These are phyloP conservation scores for Cantharis rustica DNA, from an alignment of 2,888 invertebrate species.

Conservation along the genomic window DNA sequence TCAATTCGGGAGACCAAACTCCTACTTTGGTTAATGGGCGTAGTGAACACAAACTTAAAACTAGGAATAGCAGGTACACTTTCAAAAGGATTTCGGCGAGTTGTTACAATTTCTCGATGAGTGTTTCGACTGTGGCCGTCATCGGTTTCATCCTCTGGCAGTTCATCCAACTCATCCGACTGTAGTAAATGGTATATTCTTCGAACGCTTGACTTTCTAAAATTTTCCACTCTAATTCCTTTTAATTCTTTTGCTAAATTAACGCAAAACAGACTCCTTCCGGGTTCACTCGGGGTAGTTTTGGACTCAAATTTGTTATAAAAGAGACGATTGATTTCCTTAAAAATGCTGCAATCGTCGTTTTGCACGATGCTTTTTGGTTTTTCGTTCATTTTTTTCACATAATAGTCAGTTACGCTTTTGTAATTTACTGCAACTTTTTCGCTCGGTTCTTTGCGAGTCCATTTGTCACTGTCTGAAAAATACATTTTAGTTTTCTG, in stretches of 20 bases:
- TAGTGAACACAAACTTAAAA: not conserved
- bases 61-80: not conserved
- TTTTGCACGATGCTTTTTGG: not conserved
- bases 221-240: not conserved
- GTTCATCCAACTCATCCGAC: not conserved
- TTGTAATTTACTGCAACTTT: not conserved
- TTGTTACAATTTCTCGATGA: not conserved
- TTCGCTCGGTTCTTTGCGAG: not conserved
- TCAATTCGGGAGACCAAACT: not conserved
- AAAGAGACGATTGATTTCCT: not conserved
- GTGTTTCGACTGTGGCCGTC: not conserved
- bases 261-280: not conserved
- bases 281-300: not conserved
- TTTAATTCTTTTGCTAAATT: not conserved
- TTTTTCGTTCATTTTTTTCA: not conserved
- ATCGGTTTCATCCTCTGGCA: not conserved
- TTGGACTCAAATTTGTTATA: not conserved
- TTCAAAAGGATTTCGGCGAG: not conserved
- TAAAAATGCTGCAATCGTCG: not conserved
- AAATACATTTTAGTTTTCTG: not conserved
- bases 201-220: not conserved
- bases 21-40: not conserved
- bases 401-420: constrained; percentile 2
- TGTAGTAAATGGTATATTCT: not conserved
- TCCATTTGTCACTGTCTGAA: not conserved